These are phyloP conservation scores for Hyperoodon ampullatus DNA, from an alignment of 2,113 vertebrate genomes.

Conservation along the genomic window DNA sequence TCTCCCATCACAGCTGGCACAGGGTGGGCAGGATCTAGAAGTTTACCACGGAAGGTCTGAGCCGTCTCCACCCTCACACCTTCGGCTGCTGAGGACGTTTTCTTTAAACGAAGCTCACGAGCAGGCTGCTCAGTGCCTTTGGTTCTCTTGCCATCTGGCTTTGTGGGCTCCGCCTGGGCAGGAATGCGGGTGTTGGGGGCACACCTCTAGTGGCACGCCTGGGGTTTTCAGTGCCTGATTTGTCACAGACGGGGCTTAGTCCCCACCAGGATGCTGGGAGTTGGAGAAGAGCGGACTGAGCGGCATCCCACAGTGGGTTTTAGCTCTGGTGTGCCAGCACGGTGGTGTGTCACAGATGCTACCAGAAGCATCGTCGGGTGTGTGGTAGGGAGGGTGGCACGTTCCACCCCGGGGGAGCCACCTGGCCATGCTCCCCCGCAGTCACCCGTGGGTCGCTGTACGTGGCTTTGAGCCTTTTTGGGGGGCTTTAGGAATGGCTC, in stretches of 20 bases:
- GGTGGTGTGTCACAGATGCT: accelerated
- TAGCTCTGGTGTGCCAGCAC: background rate
- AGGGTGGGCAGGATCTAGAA: no score
- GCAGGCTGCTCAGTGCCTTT: background rate
- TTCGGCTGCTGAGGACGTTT: background rate
- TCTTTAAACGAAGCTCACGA: background rate
- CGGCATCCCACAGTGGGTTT: background rate
- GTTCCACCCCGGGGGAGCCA: accelerated
- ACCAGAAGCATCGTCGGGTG: background rate
- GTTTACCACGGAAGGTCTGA: background rate
- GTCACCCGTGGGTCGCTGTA: accelerated
- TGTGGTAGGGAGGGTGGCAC: background rate
- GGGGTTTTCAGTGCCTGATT: accelerated
- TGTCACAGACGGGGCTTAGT: background rate
- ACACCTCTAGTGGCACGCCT: background rate
- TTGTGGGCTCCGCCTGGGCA: no score
- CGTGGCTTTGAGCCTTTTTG: background rate
- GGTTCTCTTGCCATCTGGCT: background rate
- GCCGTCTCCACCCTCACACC: accelerated
- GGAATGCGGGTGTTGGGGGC: background rate
- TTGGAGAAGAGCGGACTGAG: background rate
- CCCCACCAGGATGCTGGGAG: background rate
- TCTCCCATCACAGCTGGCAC: no score
- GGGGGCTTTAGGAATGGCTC: background rate
- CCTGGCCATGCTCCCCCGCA: accelerated